Evolutionary conservation across 2,113 vertebrate species (phyloP), one percentile per base, ranked within the genome.

Genomic region (Anoplopoma fimbria): DNA sequence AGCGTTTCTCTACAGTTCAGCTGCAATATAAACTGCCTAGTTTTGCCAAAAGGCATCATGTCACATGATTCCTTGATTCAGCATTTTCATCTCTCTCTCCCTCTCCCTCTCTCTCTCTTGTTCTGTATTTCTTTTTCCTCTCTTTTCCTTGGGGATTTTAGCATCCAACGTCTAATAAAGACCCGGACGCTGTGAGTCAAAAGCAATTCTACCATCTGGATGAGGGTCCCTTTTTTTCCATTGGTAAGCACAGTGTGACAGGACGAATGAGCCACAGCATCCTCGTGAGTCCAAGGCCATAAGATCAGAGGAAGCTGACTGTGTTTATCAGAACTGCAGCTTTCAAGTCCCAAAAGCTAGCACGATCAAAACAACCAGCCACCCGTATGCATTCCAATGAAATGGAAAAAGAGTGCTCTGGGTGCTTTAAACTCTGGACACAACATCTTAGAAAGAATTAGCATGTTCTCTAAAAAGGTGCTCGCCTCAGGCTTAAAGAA

Each of bases 161-260:
- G 75, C 81, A 86, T 86, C 65, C 34, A 2, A 51, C 4, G 9
- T 78, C 75, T 79, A 90, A 89, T 84, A 93, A 90, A 91, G 38
- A 72, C 64, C 70, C 60, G 53, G 85, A 88, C 64, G 51, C 75
- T 36, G 78, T 3, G 68, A 85, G 74, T 87, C 81, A 67, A 74
- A 87, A 91, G 73, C 82, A 84, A 89, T 86, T 85, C 61, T 49
- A 71, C 86, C 91, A 91, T 92, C 84, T 91, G 90, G 89, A 83
- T 75, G 57, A 72, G 72, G 87, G 87, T 88, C 83, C 90, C 36
- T 78, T 68, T 80, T 93, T 83, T 88, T 34, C 80, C 57, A 64
- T 70, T 53, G 72, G 76, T 81, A 77, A 82, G 88, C 87, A 68
- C 65, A 70, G 87, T 75, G 65, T 74, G 84, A 87, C 64, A 60